Base-by-base conservation (phyloP, 2,888 invertebrate genomes). In the Brachylomia viminalis region DNA sequence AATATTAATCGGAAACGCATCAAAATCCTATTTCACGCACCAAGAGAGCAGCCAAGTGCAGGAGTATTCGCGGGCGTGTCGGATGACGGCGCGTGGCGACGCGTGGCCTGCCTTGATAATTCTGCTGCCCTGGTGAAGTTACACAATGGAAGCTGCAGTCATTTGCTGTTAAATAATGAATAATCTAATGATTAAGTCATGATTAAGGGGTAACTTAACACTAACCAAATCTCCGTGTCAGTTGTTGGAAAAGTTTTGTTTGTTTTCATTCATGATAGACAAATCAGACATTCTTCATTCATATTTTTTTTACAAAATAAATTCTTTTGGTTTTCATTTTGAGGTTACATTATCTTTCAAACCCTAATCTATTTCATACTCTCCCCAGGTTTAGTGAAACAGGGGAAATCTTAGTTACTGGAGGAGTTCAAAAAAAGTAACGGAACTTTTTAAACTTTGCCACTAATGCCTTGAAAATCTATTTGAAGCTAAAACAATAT, bases 1-100 rank as follows among this genome's bases (percentile, higher is more conserved):
- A 82, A 81, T 83, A 76, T 75, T 75, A 76, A 82, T 73, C 77
- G 67, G 80, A 75, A 79, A 52, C 62, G 73, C 65, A 87, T 80
- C 77, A 77, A 89, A 91, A 92, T 92, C 89, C 89, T 83, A 91
- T 93, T 93, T 92, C 93, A 94, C 90, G 93, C 89, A 91, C 88
- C 86, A 91, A 88, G 88, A 88, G 89, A 82, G 84, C 91, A 92
- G 87, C 83, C 85, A 83, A 78, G 87, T 88, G 90, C 80, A 89
- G 89, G 90, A 91, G 77, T 84, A 72, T 83, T 75, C 73, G 85
- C 84, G 79, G 82, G 86, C 88, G 89, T 88, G 82, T 79, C 90
- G 85, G 81, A 89, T 84, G 76, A 56, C 65, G 87, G 65, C 90
- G 85, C 89, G 90, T 87, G 91, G 82, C 86, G 82, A 70, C 67